phyloP scores from a whole-genome alignment of 2,888 invertebrate genomes.

The Digitonthophagus gazella region DNA sequence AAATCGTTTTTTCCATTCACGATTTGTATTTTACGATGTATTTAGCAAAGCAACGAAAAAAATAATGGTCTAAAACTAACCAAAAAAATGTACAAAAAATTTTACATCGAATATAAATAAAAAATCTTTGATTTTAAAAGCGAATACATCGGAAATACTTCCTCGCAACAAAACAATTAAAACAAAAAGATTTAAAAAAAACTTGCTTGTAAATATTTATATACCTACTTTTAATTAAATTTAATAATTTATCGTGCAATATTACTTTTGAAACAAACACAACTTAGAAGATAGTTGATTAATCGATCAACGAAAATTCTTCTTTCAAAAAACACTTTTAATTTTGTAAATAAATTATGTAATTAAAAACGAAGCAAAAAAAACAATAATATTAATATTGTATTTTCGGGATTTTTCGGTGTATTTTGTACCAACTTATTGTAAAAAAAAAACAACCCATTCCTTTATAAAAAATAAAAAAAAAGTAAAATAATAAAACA shows the following conservation, averaged over 20 bases:
- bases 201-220: constrained; percentile 10
- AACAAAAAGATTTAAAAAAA: background rate
- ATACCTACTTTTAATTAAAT: background rate
- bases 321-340: background rate
- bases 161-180: constrained; percentile 1
- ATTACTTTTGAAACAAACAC: background rate
- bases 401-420: constrained; percentile 8
- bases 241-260: constrained; percentile 10
- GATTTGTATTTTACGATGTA: background rate
- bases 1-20: background rate
- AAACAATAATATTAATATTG: background rate
- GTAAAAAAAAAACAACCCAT: background rate
- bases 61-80: constrained; percentile 7
- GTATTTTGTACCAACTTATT: constrained; percentile 9
- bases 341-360: no score
- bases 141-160: constrained; percentile 2
- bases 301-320: constrained; percentile 5
- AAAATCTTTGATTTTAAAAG: background rate
- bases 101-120: constrained; percentile 9
- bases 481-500: background rate
- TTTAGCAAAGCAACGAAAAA: constrained; percentile 4
- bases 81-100: constrained; percentile 11
- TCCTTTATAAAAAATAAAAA: constrained; percentile 3
- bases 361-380: background rate
- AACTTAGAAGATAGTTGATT: background rate